Percentiles rank a stretch among this genome's conserved stretches.
phyloP scores from a whole-genome alignment of 1,140 invertebrate species.

The Patella vulgata region DNA sequence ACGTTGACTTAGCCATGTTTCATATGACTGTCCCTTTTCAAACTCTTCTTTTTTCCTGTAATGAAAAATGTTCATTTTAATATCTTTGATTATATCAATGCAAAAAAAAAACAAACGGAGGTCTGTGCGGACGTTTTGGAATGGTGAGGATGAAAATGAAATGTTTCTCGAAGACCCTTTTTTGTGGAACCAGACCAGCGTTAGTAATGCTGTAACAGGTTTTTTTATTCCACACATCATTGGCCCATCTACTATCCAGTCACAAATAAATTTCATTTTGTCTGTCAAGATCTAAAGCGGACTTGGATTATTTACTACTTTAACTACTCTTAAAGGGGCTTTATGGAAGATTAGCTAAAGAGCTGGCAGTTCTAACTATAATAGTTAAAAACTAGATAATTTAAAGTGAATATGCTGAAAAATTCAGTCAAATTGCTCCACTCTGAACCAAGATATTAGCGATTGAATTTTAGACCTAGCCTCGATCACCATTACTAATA shows the following conservation, averaged over 20 bases:
- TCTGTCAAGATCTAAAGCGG: no score
- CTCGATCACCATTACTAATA: no score
- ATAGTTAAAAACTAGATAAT: no score
- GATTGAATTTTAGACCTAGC: no score
- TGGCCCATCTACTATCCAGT: background rate
- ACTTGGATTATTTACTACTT: no score
- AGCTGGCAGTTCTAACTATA: no score
- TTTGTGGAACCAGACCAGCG: background rate
- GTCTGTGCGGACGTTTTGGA: background rate
- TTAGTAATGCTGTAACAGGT: background rate
- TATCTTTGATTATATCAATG: background rate
- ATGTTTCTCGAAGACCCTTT: background rate
- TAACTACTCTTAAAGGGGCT: no score
- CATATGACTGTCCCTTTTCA: slow-evolving; percentile 43
- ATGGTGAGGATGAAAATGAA: background rate
- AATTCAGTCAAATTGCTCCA: no score
- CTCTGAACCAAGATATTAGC: no score
- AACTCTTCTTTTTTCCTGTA: slow-evolving; percentile 40
- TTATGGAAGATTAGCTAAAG: no score
- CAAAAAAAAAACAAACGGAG: background rate
- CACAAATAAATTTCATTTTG: no score
- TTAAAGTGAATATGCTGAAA: no score
- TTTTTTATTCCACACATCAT: slow-evolving; percentile 4
- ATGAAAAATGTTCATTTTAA: slow-evolving; percentile 3
- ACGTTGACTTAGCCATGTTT: slow-evolving; percentile 42